phyloP scores from a whole-genome alignment of 2,888 invertebrate species.

The Ceratothoa steindachneri region DNA sequence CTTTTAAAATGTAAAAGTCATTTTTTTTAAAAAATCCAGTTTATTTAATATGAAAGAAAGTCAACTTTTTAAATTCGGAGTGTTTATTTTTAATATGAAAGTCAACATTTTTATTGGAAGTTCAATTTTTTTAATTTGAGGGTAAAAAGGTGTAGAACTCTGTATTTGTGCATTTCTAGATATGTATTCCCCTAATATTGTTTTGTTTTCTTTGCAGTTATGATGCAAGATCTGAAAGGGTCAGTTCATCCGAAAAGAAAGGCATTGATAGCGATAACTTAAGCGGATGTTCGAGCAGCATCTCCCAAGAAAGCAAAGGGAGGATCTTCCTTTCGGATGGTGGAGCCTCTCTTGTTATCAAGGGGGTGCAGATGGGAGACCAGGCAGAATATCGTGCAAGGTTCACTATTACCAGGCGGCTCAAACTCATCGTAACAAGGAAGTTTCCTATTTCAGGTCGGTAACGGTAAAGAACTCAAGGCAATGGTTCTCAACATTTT shows the following conservation, averaged over 20 bases:
- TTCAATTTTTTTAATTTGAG: no score
- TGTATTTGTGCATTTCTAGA: background rate
- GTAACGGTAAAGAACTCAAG: no score
- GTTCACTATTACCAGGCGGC: conserved; percentile 24
- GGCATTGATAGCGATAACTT: background rate
- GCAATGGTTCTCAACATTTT: no score
- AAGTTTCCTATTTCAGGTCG: no score
- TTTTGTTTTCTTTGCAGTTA: conserved; percentile 10
- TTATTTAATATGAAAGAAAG: no score
- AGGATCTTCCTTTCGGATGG: conserved; percentile 12
- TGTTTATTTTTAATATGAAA: no score
- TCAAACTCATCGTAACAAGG: conserved; percentile 7
- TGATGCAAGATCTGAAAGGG: conserved; percentile 7
- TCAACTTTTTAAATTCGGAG: no score
- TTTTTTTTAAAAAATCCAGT: no score
- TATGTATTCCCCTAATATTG: background rate
- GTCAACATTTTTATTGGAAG: no score
- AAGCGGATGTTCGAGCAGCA: background rate
- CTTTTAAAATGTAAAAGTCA: no score
- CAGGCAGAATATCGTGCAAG: conserved; percentile 27
- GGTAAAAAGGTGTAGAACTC: no score
- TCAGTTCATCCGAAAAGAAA: background rate
- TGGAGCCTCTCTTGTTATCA: conserved; percentile 23
- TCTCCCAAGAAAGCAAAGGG: background rate
- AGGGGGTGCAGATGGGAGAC: conserved; percentile 14